Base-by-base conservation (phyloP, 2,888 invertebrate genomes). In the Nomada flava region DNA sequence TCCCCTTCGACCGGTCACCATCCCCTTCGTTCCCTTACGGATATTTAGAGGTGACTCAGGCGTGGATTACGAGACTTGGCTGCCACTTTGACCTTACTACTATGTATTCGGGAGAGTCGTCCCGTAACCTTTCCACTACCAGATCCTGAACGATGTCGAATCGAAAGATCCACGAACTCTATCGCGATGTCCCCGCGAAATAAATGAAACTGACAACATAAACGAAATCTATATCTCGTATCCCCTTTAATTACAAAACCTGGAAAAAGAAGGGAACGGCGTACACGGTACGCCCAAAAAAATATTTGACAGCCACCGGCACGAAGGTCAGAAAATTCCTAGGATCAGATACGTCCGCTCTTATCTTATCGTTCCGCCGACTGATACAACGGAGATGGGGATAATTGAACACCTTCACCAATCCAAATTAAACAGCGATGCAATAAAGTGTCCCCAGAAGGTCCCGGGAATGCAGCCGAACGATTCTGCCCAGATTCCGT, bases 1-100 rank as follows among this genome's bases (percentile, higher is more conserved):
- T 71, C 59, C 78, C 62, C 71, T 53, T 60, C 57, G 69, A 20
- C 60, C 52, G 29, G 15, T 76, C 55, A 53, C 9, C 52, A 71
- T 53, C 57, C 42, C 67, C 42, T n/a, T 36, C 15, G 44, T 47
- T 53, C 85, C 82, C 63, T 82, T 72, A 74, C 65, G 67, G 83
- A 87, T 85, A 85, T 88, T 88, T 86, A 86, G 88, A 79, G 81
- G 79, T 90, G 90, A 90, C 73, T 90, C 90, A 90, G 87, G 50
- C 72, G 57, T 81, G 80, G 84, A 83, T 85, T 81, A 88, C 82
- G 82, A 88, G 86, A 89, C 86, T 88, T 87, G 87, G 83, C 85
- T 81, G 81, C 84, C 79, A 65, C 79, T 82, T 83, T 84, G 86
- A 89, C 87, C 84, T 89, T 88, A 88, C 36, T 5, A 29, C 29